Conservation (phyloP, 2,888 invertebrate genomes). For the Boloria euphrosyne region DNA sequence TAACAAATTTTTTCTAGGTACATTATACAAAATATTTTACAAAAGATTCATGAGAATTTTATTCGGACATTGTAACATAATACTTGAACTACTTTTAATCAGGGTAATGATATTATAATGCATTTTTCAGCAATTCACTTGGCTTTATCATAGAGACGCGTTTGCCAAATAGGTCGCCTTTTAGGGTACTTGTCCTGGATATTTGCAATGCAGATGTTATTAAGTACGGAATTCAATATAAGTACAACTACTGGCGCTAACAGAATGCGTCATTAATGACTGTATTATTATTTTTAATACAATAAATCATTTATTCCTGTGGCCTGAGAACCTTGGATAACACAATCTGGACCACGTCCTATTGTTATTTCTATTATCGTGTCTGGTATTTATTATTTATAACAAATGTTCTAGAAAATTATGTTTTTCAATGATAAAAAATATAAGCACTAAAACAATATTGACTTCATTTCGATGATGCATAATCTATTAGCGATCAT, state of each 20-base stretch:
- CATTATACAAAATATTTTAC: neutral
- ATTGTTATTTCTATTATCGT: constrained; percentile 27
- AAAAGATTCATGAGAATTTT: constrained; percentile 10
- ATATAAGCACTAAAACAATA: too few relatives aligned
- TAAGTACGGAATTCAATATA: constrained; percentile 24
- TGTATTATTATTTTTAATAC: constrained; percentile 25
- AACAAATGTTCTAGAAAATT: constrained; percentile 10
- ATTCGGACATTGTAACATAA: constrained; percentile 21
- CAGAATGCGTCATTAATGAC: constrained; percentile 29
- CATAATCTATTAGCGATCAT: too few relatives aligned
- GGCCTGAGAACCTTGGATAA: constrained; percentile 29
- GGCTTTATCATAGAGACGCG: constrained; percentile 33
- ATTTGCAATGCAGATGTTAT: constrained; percentile 39
- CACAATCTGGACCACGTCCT: constrained; percentile 36
- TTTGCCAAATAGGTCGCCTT: constrained; percentile 44
- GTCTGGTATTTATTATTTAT: constrained; percentile 25
- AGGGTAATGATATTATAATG: constrained; percentile 35
- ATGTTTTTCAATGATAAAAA: neutral
- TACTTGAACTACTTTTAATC: constrained; percentile 22
- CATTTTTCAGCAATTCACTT: constrained; percentile 34
- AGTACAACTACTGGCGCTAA: constrained; percentile 24
- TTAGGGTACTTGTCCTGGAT: constrained; percentile 29
- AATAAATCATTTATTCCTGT: constrained; percentile 26
- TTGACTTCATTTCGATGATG: too few relatives aligned
- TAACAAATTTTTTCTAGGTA: neutral